phyloP scores from a whole-genome alignment of 1,140 invertebrate genomes.

The Drosophila rhopaloa region DNA sequence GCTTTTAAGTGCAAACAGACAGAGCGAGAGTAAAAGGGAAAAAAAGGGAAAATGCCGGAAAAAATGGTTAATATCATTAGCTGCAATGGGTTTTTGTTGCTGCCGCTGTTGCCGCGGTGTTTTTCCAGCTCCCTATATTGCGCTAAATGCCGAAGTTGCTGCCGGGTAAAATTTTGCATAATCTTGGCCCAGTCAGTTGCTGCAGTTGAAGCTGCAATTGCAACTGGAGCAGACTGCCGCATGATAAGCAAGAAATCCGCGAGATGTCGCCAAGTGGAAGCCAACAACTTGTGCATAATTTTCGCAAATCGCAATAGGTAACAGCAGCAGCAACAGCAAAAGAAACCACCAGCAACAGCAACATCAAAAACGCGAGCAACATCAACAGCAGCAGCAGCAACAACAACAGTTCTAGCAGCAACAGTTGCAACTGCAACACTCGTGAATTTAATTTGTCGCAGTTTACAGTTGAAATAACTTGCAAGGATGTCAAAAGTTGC shows the following conservation, averaged over 20 bases:
- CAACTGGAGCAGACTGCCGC: slow-evolving; percentile 32
- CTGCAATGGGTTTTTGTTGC: slow-evolving; percentile 54
- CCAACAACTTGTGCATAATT: slow-evolving; percentile 76
- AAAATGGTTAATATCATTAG: slow-evolving; percentile 81
- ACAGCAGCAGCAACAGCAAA: slow-evolving; percentile 41
- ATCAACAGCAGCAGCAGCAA: slow-evolving; percentile 25
- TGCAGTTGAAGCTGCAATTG: slow-evolving; percentile 46
- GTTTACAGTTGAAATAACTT: slow-evolving; percentile 80
- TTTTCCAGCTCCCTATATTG: slow-evolving; percentile 37
- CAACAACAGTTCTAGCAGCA: slow-evolving; percentile 32
- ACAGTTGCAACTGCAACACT: slow-evolving; percentile 52
- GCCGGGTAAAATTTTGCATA: slow-evolving; percentile 71
- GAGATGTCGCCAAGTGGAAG: slow-evolving; percentile 29
- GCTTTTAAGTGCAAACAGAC: slow-evolving; percentile 77
- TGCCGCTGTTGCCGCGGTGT: slow-evolving; percentile 11
- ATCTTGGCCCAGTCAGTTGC: slow-evolving; percentile 58
- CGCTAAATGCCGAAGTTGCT: slow-evolving; percentile 56
- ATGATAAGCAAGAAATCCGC: slow-evolving; percentile 74
- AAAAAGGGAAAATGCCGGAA: slow-evolving; percentile 47
- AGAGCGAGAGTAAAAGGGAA: slow-evolving; percentile 9
- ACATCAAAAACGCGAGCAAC: slow-evolving; percentile 10
- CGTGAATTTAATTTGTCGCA: slow-evolving; percentile 79
- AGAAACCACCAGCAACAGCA: slow-evolving; percentile 14
- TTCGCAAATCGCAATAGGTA: slow-evolving; percentile 72
- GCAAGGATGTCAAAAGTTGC: slow-evolving; percentile 54